Conservation (phyloP, 2,888 invertebrate genomes). For the Catonia carolina region DNA sequence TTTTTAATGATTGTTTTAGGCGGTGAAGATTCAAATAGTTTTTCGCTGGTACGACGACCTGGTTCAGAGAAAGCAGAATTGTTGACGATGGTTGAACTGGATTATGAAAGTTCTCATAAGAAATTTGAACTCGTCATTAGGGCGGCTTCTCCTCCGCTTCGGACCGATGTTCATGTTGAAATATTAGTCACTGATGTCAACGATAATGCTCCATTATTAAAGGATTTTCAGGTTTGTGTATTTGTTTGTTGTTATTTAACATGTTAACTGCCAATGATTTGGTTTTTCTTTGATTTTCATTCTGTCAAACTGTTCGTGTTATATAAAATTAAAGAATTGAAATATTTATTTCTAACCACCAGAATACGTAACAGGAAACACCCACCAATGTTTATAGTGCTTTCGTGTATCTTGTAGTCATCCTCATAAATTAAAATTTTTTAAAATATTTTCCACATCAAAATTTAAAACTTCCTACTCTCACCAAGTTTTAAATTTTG, state of each 20-base stretch:
- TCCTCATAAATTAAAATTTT: too few relatives aligned
- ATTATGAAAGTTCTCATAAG: slow-evolving; percentile 92
- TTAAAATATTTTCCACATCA: too few relatives aligned
- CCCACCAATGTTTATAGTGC: too few relatives aligned
- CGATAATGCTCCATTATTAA: slow-evolving; percentile 86
- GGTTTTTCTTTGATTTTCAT: too few relatives aligned
- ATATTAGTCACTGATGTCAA: slow-evolving; percentile 89
- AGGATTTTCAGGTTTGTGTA: slow-evolving; percentile 62
- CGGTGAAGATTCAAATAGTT: slow-evolving; percentile 83
- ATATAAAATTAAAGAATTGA: too few relatives aligned
- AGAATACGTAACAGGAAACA: too few relatives aligned
- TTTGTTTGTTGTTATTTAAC: neutral
- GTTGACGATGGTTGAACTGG: slow-evolving; percentile 82
- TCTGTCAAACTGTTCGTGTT: too few relatives aligned
- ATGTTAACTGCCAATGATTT: too few relatives aligned
- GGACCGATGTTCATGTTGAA: slow-evolving; percentile 83
- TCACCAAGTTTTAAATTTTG: too few relatives aligned
- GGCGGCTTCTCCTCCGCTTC: slow-evolving; percentile 82
- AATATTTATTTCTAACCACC: too few relatives aligned
- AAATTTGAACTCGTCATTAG: slow-evolving; percentile 81
- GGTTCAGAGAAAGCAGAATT: slow-evolving; percentile 82
- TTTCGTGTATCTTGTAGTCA: too few relatives aligned
- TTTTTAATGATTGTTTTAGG: slow-evolving; percentile 41
- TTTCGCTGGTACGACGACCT: slow-evolving; percentile 71
- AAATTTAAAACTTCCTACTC: too few relatives aligned